Conservation (phyloP, 2,113 vertebrate genomes). For the Patagioenas fasciata region DNA sequence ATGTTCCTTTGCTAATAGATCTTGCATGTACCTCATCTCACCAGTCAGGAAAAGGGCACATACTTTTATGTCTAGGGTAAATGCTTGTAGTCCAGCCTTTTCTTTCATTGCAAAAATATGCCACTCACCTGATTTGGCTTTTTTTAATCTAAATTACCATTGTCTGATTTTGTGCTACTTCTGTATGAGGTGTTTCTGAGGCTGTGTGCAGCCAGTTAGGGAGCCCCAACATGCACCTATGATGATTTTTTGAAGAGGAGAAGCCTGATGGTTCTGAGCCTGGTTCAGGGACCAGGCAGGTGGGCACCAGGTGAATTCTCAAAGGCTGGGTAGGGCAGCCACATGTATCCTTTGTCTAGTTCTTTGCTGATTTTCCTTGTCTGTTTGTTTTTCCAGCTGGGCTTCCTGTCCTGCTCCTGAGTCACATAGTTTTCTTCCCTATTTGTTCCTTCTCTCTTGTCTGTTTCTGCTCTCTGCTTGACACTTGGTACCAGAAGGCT, state of each 20-base stretch:
- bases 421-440: slow-evolving; percentile 20
- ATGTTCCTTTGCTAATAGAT: background rate
- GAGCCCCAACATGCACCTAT: rapidly evolving
- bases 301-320: slow-evolving; percentile 38
- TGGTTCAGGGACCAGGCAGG: background rate
- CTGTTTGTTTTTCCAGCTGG: slow-evolving; percentile 54
- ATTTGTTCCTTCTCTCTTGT: slow-evolving; percentile 53
- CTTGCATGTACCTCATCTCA: background rate
- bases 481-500: background rate
- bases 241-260: background rate
- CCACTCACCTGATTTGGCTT: background rate
- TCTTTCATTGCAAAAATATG: background rate
- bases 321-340: background rate
- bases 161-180: background rate
- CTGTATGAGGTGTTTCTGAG: background rate
- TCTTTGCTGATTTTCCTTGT: slow-evolving; percentile 52
- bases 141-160: background rate
- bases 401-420: slow-evolving; percentile 57
- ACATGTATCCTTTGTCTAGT: slow-evolving; percentile 30
- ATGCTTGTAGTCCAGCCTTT: background rate
- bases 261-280: background rate
- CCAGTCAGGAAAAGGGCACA: background rate
- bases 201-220: background rate
- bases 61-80: background rate
- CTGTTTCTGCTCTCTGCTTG: slow-evolving; percentile 30